Evolutionary conservation across 2,113 vertebrate species (phyloP).

Genomic region (Perca schrenkii): DNA sequence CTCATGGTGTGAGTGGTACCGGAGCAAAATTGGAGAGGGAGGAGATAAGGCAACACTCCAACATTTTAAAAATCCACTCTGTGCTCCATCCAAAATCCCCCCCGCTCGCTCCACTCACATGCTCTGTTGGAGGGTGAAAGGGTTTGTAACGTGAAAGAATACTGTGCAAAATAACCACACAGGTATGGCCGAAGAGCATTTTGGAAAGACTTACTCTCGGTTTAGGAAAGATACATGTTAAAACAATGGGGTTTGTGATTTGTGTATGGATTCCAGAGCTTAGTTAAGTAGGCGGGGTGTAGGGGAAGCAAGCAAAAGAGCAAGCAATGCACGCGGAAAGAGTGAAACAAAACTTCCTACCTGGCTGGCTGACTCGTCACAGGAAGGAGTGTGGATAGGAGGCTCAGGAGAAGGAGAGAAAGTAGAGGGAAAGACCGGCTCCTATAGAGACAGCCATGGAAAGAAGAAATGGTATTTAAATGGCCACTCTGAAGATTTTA

Average conservation of each 20-base stretch:
- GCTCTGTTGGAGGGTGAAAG: not conserved
- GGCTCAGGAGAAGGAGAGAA: constrained; percentile 71
- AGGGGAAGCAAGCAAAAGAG: not conserved
- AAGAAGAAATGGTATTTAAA: not conserved
- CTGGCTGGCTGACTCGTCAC: constrained; percentile 66
- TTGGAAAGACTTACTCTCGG: not conserved
- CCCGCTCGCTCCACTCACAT: too few species aligned
- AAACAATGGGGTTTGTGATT: not conserved
- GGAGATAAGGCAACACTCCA: too few species aligned
- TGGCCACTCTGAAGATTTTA: not conserved
- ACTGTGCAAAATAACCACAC: not conserved
- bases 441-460: constrained; percentile 54
- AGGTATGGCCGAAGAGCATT: not conserved
- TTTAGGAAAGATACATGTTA: not conserved
- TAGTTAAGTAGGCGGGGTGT: not conserved
- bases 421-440: constrained; percentile 73
- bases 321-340: not conserved
- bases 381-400: constrained; percentile 44
- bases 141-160: not conserved
- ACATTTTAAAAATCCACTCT: too few species aligned
- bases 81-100: too few species aligned
- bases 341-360: constrained; percentile 57
- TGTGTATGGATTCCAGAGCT: not conserved
- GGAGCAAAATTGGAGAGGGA: too few species aligned
- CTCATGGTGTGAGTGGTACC: too few species aligned